A percentile compares a stretch with the other conserved stretches of the same genome.
Conservation (phyloP, 2,888 invertebrate genomes). For the Acanthococcus lagerstroemiae region DNA sequence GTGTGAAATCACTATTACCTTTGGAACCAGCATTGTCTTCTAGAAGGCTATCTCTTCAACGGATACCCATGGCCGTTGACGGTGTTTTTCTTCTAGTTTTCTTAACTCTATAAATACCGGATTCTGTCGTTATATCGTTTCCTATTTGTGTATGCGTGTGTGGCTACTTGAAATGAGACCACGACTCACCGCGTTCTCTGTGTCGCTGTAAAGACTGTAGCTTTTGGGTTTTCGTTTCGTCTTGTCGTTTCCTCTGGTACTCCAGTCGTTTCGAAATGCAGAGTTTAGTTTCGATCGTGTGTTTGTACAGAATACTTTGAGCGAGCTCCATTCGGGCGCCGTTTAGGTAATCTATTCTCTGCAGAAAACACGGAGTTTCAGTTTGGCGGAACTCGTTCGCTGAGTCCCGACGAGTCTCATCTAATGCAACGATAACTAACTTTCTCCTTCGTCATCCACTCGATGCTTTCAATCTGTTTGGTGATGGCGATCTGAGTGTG, state of each 20-base stretch:
- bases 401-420: too few species aligned
- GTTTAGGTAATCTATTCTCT: slow-evolving; percentile 17
- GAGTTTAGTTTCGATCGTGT: not conserved
- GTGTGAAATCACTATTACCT: too few species aligned
- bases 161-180: not conserved
- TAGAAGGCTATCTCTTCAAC: too few species aligned
- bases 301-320: not conserved
- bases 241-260: not conserved
- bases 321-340: not conserved
- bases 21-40: too few species aligned
- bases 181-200: slow-evolving; percentile 2
- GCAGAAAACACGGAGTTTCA: not conserved
- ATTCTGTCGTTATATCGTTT: too few species aligned
- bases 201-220: not conserved
- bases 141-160: too few species aligned
- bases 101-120: too few species aligned
- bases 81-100: too few species aligned
- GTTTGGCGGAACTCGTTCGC: too few species aligned
- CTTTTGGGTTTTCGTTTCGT: not conserved
- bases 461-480: slow-evolving; percentile 7
- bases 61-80: too few species aligned
- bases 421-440: not conserved
- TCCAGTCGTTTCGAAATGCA: not conserved
- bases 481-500: slow-evolving; percentile 12
- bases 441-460: slow-evolving; percentile 8